Percentiles rank a stretch among this genome's conserved stretches.
Conservation (phyloP, 2,113 vertebrate genomes). For the Zingel zingel region DNA sequence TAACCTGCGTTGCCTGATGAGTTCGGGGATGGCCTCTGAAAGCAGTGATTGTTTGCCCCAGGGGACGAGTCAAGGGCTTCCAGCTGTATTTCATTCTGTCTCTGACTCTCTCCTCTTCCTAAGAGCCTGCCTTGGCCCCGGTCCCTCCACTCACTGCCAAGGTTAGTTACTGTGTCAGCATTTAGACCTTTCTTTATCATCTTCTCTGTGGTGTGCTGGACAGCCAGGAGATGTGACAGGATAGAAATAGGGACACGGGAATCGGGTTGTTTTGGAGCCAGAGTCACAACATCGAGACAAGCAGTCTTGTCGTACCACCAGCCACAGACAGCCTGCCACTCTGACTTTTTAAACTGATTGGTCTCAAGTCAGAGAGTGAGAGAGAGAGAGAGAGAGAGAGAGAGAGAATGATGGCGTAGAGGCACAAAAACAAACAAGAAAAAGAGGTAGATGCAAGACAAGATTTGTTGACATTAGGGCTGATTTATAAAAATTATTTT, state of each 20-base stretch:
- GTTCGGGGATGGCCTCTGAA: constrained; percentile 39
- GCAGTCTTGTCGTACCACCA: neutral
- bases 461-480: neutral
- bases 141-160: constrained; percentile 50
- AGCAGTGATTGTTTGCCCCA: constrained; percentile 46
- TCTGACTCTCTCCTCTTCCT: constrained; percentile 15
- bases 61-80: constrained; percentile 45
- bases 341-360: constrained; percentile 48
- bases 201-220: neutral
- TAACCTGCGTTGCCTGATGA: constrained; percentile 55
- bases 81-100: constrained; percentile 46
- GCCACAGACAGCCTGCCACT: constrained; percentile 14
- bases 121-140: constrained; percentile 37
- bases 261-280: constrained; percentile 36
- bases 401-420: neutral
- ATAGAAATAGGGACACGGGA: constrained; percentile 30
- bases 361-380: constrained; percentile 8
- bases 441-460: neutral
- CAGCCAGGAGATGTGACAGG: constrained; percentile 40
- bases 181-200: constrained; percentile 46
- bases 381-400: constrained; percentile 15
- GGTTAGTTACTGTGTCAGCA: constrained; percentile 54
- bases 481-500: no score
- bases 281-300: constrained; percentile 6
- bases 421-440: neutral